Evolutionary conservation across 2,113 vertebrate genomes (phyloP), one percentile per base, ranked within the genome.

Genomic region (Psettodes erumei): DNA sequence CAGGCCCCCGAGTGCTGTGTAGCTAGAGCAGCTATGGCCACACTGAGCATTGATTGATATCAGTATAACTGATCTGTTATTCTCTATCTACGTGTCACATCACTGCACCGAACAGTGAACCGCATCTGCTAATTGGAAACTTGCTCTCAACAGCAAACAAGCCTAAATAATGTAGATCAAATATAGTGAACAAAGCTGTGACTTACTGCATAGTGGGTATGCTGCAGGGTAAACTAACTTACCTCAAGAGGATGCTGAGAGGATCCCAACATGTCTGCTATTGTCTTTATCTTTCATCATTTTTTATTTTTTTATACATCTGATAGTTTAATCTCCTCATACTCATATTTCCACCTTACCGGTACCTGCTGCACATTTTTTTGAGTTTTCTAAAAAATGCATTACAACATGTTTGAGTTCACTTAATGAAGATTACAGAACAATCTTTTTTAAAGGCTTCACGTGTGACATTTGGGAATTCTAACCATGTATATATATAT

Each of bases 11-110:
- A 79, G 23, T 54, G 75, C 8, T 77, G 70, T 13, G 58, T 37
- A n/a, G n/a, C n/a, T n/a, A n/a, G n/a, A n/a, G 28, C 65, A 19
- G 69, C 21, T 66, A 3, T 3, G 65, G 65, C 65, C n/a, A 21
- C 38, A 12, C 12, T 62, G 25, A 68, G 27, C 0, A 58, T 35
- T 58, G 16, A 76, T 58, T 1, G 59, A 71, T 76, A 89, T 86
- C 85, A 75, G 83, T 15, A 60, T 54, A 27, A 51, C 68, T 75
- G 70, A 87, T 88, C 83, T 78, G 59, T 47, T 74, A 35, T 67
- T 73, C 70, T 80, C 40, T 76, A 77, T 89, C 86, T 75, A 30
- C 58, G 38, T 33, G 72, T 70, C 71, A 61, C 81, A 80, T 83
- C 68, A n/a, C 12, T 37, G 56, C 56, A n/a, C 9, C 16, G 19